phyloP scores from a whole-genome alignment of 2,888 invertebrate species.

The Branchipolynoe longqiensis region DNA sequence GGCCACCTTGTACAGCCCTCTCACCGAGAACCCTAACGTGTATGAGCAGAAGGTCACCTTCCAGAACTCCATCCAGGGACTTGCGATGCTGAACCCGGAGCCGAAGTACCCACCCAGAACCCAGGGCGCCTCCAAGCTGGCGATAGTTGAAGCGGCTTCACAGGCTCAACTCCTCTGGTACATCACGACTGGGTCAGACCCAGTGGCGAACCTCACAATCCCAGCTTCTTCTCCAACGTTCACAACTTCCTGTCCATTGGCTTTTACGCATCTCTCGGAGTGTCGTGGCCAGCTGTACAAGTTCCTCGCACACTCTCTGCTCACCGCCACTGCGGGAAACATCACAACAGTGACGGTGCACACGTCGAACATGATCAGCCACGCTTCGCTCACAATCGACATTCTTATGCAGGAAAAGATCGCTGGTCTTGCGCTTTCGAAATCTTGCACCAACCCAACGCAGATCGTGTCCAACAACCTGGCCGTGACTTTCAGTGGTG shows the following conservation, averaged over 20 bases:
- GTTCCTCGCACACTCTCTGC: not conserved
- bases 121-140: not conserved
- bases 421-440: not conserved
- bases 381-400: not conserved
- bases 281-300: not conserved
- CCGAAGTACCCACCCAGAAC: not conserved
- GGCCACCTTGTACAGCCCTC: not conserved
- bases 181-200: constrained; percentile 1
- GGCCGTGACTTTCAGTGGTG: not conserved
- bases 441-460: not conserved
- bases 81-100: not conserved
- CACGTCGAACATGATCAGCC: constrained; percentile 15
- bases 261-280: not conserved
- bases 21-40: not conserved
- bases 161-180: not conserved
- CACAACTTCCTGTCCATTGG: not conserved
- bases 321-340: not conserved
- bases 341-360: not conserved
- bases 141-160: not conserved
- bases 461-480: not conserved
- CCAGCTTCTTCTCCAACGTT: not conserved
- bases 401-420: constrained; percentile 23
- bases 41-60: not conserved
- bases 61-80: not conserved
- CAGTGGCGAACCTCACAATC: not conserved